Evolutionary conservation across 2,113 vertebrate species (phyloP), one percentile per base, ranked within the genome.

Genomic region (Misgurnus mizolepis): DNA sequence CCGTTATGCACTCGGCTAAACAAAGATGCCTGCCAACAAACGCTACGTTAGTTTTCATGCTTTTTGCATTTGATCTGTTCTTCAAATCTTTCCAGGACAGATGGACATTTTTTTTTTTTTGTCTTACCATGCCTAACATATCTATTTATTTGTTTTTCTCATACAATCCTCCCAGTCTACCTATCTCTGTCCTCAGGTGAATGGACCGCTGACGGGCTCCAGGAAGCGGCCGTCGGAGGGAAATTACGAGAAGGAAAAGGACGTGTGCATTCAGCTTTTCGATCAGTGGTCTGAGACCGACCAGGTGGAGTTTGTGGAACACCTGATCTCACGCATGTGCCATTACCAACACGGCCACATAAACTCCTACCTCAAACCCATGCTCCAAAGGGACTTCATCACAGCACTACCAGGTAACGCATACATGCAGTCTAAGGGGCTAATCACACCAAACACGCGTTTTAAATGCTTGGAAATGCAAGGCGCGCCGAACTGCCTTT

Each of bases 271-370:
- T 87, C 95, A 95, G 85, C 95, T 97, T 82, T 98, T 99, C 90
- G 97, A 98, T 93, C 96, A 98, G 95, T 99, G 97, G 97, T 98
- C 97, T 83, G 97, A 99, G 88, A 95, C 96, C 15, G 97, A 99
- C 94, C 97, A 99, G 88, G 97, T 99, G 86, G 97, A 99, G 87
- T 99, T 99, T 93, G 97, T 99, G 88, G 97, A 99, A 89, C 97
- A 97, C 89, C 95, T 99, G 87, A 99, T 98, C 92, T 99, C 97
- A 88, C 97, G 96, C 88, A 99, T 99, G 97, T 99, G 97, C 95
- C 97, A 99, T 91, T 99, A 99, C 91, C 97, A 99, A 94, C 97
- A 98, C 94, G 97, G 97, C 91, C 97, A 99, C 95, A 99, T 99
- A 91, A 99, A 99, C 94, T 98, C 97, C 79, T 99, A 99, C 92